These are phyloP conservation scores for Cosmorhoe ocellata DNA, from an alignment of 2,888 invertebrate species.

Conservation along the genomic window DNA sequence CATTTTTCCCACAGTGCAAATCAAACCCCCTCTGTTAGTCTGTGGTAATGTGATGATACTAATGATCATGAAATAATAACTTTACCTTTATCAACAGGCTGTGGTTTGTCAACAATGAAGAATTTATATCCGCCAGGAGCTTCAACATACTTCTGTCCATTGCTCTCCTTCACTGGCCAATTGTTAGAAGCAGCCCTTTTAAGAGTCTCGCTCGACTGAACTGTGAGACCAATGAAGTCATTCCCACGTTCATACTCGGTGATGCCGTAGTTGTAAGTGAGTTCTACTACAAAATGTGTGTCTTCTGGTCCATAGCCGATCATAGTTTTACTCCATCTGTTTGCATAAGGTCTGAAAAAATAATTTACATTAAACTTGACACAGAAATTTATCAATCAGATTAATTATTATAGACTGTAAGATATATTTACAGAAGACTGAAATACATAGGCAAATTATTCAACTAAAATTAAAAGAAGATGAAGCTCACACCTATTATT, in stretches of 20 bases:
- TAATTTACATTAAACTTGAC: not conserved
- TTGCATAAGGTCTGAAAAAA: conserved; percentile 94
- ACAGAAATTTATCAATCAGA: too few species aligned
- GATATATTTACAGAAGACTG: too few species aligned
- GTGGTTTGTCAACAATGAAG: conserved; percentile 87
- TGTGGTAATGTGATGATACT: too few species aligned
- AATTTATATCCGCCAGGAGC: conserved; percentile 98
- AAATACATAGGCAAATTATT: too few species aligned
- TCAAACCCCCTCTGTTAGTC: too few species aligned
- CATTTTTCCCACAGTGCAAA: too few species aligned
- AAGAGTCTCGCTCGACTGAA: conserved; percentile 89
- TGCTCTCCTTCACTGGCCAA: conserved; percentile 87
- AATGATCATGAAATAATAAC: not conserved
- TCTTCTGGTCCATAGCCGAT: conserved; percentile 98
- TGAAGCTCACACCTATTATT: too few species aligned
- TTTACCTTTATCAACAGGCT: conserved; percentile 85
- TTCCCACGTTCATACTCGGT: conserved; percentile 94
- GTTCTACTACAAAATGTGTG: conserved; percentile 96
- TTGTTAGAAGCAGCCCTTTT: conserved; percentile 86
- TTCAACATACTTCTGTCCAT: conserved; percentile 84
- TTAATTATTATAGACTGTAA: too few species aligned
- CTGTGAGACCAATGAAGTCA: conserved; percentile 93
- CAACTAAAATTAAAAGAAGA: too few species aligned
- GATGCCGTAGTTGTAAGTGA: conserved; percentile 98
- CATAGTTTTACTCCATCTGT: conserved; percentile 99